These are phyloP conservation scores for Oncopodura yosiiana DNA, from an alignment of 1,140 invertebrate species.

Conservation along the genomic window DNA sequence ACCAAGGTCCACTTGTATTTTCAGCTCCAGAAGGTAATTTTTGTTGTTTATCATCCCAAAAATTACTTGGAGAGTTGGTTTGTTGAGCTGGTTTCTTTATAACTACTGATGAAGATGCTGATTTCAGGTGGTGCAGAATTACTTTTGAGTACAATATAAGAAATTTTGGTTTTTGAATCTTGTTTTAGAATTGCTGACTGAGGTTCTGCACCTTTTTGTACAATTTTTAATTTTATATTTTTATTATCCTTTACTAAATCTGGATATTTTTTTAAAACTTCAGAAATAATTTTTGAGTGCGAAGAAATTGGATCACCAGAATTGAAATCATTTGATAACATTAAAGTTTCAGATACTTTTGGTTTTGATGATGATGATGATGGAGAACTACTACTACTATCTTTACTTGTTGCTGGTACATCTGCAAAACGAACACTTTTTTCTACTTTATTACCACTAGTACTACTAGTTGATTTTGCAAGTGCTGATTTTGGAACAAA, in stretches of 20 bases:
- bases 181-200: constrained; percentile 13
- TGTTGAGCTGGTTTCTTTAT: constrained; percentile 20
- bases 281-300: constrained; percentile 74
- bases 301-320: constrained; percentile 40
- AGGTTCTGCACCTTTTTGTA: constrained; percentile 46
- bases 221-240: constrained; percentile 75
- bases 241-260: constrained; percentile 74
- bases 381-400: neutral
- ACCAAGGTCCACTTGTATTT: constrained; percentile 50
- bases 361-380: neutral
- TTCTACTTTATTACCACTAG: neutral
- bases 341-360: constrained; percentile 2
- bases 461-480: neutral
- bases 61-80: constrained; percentile 27
- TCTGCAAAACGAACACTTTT: constrained; percentile 32
- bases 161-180: constrained; percentile 40
- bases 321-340: neutral
- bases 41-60: constrained; percentile 36
- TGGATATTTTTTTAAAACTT: constrained; percentile 76
- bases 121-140: constrained; percentile 36
- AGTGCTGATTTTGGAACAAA: neutral
- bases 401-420: constrained; percentile 30
- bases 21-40: constrained; percentile 36
- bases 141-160: constrained; percentile 47
- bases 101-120: constrained; percentile 37